Percentiles rank a stretch among this genome's conserved stretches.
These are phyloP conservation scores for Ifrita kowaldi DNA, from an alignment of 2,113 vertebrate genomes.

Conservation along the genomic window DNA sequence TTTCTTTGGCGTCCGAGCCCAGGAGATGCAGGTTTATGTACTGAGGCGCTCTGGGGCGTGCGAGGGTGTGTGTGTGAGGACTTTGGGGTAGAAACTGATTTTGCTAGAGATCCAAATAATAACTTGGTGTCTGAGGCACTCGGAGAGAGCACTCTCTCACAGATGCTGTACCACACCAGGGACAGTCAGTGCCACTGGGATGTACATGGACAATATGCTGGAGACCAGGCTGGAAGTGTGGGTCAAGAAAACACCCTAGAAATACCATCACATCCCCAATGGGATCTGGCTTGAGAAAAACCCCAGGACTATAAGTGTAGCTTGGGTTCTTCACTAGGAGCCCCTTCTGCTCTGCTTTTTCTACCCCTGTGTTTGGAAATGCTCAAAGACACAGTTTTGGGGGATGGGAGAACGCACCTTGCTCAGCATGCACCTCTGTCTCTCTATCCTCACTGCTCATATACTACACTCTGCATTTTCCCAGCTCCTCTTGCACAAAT, in stretches of 20 bases:
- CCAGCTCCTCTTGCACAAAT: background rate
- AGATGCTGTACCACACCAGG: background rate
- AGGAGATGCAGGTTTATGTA: background rate
- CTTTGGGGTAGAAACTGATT: background rate
- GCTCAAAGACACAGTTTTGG: background rate
- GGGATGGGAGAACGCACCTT: background rate
- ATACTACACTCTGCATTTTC: fast-evolving
- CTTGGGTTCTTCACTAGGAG: background rate
- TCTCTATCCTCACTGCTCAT: background rate
- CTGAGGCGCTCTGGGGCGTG: background rate
- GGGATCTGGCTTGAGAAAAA: background rate
- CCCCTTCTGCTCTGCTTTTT: background rate
- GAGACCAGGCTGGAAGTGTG: background rate
- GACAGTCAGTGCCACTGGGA: background rate
- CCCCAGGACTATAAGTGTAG: background rate
- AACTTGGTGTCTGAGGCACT: background rate
- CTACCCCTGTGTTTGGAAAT: background rate
- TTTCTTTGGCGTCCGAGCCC: fast-evolving
- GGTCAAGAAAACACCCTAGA: background rate
- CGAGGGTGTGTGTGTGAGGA: background rate
- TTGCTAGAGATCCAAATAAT: background rate
- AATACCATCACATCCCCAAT: background rate
- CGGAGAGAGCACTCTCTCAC: background rate
- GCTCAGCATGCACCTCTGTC: background rate
- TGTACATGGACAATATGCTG: background rate